phyloP scores from a whole-genome alignment of 2,797 vertebrate genomes.

The Zalophus californianus region DNA sequence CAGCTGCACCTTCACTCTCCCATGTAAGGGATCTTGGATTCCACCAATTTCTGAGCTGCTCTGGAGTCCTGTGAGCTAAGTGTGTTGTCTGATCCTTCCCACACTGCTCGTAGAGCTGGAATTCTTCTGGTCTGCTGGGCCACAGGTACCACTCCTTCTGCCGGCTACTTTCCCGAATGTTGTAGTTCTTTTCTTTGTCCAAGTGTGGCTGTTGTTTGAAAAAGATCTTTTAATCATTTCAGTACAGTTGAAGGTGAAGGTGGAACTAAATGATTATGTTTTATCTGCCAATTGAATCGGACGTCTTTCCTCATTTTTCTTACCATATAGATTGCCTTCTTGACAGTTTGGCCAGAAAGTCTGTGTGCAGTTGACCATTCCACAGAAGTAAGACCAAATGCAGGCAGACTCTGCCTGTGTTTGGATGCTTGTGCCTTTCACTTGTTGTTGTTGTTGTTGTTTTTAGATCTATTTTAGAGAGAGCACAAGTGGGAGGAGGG shows the following conservation, averaged over 20 bases:
- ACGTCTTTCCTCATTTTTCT: background rate
- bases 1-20: background rate
- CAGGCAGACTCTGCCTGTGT: background rate
- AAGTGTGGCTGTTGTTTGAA: background rate
- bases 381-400: background rate
- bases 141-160: background rate
- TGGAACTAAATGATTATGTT: background rate
- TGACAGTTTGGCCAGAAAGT: background rate
- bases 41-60: background rate
- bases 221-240: background rate
- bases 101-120: background rate
- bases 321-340: background rate
- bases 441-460: background rate
- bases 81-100: background rate
- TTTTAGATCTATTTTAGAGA: background rate
- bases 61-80: background rate
- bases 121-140: background rate
- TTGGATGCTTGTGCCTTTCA: background rate
- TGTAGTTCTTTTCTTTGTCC: background rate
- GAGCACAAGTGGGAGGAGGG: too few relatives aligned
- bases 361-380: accelerated
- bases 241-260: background rate
- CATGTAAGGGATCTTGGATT: background rate
- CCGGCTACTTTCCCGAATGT: background rate
- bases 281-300: background rate